These are phyloP conservation scores for Hyla sarda DNA, from an alignment of 2,113 vertebrate genomes.

Conservation along the genomic window DNA sequence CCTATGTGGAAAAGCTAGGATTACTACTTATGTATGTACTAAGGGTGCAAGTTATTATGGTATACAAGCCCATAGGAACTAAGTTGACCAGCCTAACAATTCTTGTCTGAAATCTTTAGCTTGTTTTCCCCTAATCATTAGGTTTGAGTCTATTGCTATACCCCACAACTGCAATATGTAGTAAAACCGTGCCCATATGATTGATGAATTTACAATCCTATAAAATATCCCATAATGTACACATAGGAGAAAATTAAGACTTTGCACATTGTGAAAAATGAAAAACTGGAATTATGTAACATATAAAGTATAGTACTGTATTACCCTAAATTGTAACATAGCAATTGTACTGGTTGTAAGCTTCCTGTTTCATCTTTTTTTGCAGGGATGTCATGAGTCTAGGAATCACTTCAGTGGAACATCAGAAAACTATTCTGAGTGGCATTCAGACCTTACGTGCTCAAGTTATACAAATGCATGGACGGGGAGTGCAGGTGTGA, in stretches of 20 bases:
- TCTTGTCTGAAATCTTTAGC: too few species aligned
- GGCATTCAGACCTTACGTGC: conserved; percentile 87
- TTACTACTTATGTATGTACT: not conserved
- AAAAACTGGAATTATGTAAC: not conserved
- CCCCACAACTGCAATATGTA: too few species aligned
- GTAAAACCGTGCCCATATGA: too few species aligned
- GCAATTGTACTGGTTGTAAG: not conserved
- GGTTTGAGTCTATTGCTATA: too few species aligned
- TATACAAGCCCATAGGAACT: too few species aligned
- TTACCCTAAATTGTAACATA: not conserved
- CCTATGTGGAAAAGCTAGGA: not conserved
- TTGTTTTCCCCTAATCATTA: too few species aligned
- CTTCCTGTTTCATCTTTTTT: not conserved
- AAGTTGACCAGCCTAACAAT: too few species aligned
- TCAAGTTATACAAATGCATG: conserved; percentile 92
- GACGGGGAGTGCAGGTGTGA: conserved; percentile 92
- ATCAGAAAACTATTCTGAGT: conserved; percentile 86
- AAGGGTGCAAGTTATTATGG: not conserved
- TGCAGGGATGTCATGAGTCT: conserved; percentile 88
- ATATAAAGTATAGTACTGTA: not conserved
- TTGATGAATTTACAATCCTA: too few species aligned
- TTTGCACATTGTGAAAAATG: too few species aligned
- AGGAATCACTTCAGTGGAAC: conserved; percentile 85
- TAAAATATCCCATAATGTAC: too few species aligned
- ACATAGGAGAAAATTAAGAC: too few species aligned